A percentile compares a stretch with the other conserved stretches of the same genome.
Conservation (phyloP, 1,140 invertebrate species). For the Zaprionus davidi region DNA sequence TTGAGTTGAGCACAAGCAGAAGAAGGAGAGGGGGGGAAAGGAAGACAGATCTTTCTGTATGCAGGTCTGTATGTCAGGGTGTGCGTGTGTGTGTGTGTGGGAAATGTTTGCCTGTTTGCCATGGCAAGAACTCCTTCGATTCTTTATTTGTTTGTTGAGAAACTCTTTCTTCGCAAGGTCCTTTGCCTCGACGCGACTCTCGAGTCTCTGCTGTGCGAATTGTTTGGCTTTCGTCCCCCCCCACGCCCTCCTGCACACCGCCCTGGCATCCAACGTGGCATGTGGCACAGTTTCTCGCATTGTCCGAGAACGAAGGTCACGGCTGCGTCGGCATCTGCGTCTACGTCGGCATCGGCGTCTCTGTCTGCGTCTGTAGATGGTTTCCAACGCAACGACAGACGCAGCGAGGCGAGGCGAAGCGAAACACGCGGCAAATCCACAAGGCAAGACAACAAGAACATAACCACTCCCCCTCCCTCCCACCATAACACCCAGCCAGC, state of each 20-base stretch:
- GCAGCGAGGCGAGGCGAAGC: constrained; percentile 26
- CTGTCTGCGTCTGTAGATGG: constrained; percentile 19
- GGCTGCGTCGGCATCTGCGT: constrained; percentile 1
- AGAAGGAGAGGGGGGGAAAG: neutral
- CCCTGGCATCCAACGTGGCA: constrained; percentile 11
- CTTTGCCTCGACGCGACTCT: constrained; percentile 31
- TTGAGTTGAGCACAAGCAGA: constrained; percentile 10
- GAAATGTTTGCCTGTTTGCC: constrained; percentile 5
- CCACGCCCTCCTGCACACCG: neutral
- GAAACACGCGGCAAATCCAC: constrained; percentile 30
- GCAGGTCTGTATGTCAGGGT: constrained; percentile 19
- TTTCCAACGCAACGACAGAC: constrained; percentile 32
- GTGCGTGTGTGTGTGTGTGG: constrained; percentile 21
- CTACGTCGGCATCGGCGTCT: neutral
- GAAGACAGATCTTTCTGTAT: neutral
- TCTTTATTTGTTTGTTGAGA: constrained; percentile 29
- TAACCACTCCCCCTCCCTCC: neutral
- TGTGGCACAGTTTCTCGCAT: constrained; percentile 51
- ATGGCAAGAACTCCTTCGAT: constrained; percentile 33
- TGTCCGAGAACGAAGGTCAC: constrained; percentile 45
- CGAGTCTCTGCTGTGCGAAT: constrained; percentile 1
- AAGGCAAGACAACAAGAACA: constrained; percentile 18
- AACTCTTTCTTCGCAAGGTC: constrained; percentile 64
- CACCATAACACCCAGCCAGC: neutral
- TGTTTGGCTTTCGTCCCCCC: neutral